Evolutionary conservation across 2,888 invertebrate genomes (phyloP).

Genomic region (Tupiocoris notatus): DNA sequence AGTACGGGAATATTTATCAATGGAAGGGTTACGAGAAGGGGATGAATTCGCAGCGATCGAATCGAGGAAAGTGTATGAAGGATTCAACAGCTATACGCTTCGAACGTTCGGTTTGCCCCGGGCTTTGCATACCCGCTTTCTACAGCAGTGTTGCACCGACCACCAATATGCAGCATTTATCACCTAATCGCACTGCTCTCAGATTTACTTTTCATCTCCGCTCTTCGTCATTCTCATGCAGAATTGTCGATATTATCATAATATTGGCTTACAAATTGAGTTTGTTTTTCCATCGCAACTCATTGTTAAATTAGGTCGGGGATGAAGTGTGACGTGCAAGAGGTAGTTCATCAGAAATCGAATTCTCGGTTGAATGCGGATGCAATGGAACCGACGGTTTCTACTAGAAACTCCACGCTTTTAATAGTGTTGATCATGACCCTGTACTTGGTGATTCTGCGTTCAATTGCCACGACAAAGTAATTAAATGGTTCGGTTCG

Average conservation of each 20-base stretch:
- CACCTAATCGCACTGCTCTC: slow-evolving; percentile 11
- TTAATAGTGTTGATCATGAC: too few relatives aligned
- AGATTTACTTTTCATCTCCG: slow-evolving; percentile 13
- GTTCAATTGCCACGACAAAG: too few relatives aligned
- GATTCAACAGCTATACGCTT: background rate
- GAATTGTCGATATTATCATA: slow-evolving; percentile 8
- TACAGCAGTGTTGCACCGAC: background rate
- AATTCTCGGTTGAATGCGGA: background rate
- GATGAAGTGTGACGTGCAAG: background rate
- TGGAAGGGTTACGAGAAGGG: background rate
- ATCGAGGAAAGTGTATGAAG: slow-evolving; percentile 7
- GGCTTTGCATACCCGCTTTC: background rate
- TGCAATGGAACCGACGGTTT: background rate
- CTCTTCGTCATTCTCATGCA: background rate
- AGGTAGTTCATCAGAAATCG: background rate
- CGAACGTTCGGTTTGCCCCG: background rate
- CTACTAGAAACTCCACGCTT: too few relatives aligned
- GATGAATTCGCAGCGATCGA: background rate
- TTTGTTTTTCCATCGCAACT: slow-evolving; percentile 11
- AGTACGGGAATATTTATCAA: too few relatives aligned
- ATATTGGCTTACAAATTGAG: slow-evolving; percentile 9
- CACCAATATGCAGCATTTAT: slow-evolving; percentile 7
- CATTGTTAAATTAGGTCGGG: background rate
- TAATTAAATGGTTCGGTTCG: too few relatives aligned
- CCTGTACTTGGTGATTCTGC: too few relatives aligned